Evolutionary conservation across 2,888 invertebrate species (phyloP).

Genomic region (Scaptomyza cyrtandrae): DNA sequence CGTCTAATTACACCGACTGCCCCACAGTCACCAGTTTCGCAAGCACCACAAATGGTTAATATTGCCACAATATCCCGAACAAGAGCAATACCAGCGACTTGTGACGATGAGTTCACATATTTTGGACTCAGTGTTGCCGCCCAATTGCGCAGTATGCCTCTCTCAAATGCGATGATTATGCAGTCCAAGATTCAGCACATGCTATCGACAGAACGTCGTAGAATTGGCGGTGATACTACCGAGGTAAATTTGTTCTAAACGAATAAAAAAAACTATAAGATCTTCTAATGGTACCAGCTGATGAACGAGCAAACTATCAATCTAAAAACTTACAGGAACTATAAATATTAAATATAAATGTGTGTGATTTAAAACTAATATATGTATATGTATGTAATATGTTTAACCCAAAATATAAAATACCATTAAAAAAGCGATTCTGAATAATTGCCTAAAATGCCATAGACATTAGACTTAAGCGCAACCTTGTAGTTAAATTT

Average conservation of each 20-base stretch:
- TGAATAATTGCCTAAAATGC: neutral
- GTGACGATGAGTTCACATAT: constrained; percentile 68
- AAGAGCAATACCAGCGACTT: constrained; percentile 6
- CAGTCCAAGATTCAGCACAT: constrained; percentile 67
- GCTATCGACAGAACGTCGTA: constrained; percentile 62
- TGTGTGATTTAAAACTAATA: neutral
- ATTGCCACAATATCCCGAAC: neutral
- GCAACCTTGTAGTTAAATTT: neutral
- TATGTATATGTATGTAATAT: neutral
- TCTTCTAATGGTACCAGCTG: no score
- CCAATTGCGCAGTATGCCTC: constrained; percentile 64
- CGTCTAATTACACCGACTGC: constrained; percentile 14
- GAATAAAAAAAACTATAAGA: neutral
- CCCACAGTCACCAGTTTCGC: neutral
- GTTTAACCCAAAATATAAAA: neutral
- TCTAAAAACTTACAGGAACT: no score
- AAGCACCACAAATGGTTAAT: neutral
- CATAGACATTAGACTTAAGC: neutral
- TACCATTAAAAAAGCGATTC: no score
- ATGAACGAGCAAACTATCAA: no score
- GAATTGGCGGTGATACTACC: constrained; percentile 44
- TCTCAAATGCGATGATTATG: constrained; percentile 64
- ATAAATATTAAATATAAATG: neutral
- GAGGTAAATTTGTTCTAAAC: constrained; percentile 16
- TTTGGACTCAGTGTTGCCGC: constrained; percentile 68